Evolutionary conservation across 64 coral and sea anemone species (phyloP).

Genomic region (Pachyseris speciosa): DNA sequence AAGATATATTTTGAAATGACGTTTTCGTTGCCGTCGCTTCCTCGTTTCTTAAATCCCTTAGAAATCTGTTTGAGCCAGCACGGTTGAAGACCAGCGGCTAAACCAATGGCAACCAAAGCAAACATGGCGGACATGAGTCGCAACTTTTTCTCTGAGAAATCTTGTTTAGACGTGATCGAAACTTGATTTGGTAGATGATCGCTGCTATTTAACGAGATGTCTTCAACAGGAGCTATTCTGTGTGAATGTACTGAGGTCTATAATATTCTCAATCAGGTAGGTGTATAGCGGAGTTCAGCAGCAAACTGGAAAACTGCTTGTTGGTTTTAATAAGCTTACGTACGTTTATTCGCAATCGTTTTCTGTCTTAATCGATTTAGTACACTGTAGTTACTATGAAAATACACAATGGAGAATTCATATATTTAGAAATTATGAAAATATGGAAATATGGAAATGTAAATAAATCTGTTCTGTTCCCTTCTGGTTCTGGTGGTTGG

Average conservation of each 20-base stretch:
- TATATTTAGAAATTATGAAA: no score
- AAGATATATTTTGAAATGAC: no score
- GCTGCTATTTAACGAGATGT: slow-evolving; percentile 17
- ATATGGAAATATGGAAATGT: no score
- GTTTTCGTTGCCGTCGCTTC: no score
- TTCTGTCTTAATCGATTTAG: no score
- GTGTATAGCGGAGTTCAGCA: not conserved
- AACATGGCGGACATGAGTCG: not conserved
- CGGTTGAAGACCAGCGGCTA: not conserved
- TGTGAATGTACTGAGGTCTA: slow-evolving; percentile 84
- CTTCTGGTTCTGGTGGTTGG: no score
- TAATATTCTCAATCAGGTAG: slow-evolving; percentile 94
- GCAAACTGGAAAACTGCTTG: not conserved
- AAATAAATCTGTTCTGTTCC: no score
- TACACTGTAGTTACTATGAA: no score
- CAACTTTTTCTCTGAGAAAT: no score
- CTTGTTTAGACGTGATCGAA: not conserved
- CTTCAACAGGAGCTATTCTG: slow-evolving; percentile 67
- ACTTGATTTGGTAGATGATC: not conserved
- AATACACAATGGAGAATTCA: no score
- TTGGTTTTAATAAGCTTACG: no score
- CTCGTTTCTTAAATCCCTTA: not conserved
- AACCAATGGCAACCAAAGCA: slow-evolving; percentile 1
- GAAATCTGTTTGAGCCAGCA: not conserved
- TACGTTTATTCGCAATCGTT: no score